phyloP scores from a whole-genome alignment of 2,797 vertebrate species.

The Sternotherus odoratus region DNA sequence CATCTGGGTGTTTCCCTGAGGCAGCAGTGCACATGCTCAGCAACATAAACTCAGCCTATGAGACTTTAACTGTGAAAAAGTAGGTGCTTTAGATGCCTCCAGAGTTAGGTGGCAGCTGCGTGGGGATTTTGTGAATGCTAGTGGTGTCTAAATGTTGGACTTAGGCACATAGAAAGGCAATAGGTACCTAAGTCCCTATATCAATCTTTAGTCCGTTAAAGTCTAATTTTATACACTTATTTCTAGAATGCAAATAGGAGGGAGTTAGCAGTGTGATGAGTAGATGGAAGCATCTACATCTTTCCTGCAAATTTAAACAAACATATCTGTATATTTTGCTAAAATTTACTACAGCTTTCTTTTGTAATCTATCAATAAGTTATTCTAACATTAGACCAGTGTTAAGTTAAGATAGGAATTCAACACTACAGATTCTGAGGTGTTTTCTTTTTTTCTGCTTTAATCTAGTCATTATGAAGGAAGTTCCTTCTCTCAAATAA shows the following conservation, averaged over 20 bases:
- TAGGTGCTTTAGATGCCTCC: no score
- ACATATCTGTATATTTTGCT: not conserved
- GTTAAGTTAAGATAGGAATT: not conserved
- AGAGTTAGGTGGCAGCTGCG: no score
- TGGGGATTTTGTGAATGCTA: no score
- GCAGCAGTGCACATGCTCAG: no score
- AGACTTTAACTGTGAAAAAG: no score
- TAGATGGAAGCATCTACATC: not conserved
- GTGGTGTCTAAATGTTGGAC: no score
- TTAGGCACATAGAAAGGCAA: no score
- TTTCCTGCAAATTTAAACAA: not conserved
- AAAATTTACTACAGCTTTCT: not conserved
- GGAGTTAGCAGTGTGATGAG: not conserved
- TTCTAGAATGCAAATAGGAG: not conserved
- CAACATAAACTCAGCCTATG: no score
- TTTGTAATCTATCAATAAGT: not conserved
- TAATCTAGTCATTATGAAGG: not conserved
- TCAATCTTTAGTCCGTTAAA: not conserved
- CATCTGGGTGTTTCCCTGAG: no score
- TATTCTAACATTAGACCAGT: not conserved
- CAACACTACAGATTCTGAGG: not conserved
- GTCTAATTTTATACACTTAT: not conserved
- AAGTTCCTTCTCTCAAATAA: not conserved
- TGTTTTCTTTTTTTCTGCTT: not conserved
- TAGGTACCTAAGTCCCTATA: not conserved